phyloP scores from a whole-genome alignment of 1,140 invertebrate species.

The Zaprionus tsacasi region DNA sequence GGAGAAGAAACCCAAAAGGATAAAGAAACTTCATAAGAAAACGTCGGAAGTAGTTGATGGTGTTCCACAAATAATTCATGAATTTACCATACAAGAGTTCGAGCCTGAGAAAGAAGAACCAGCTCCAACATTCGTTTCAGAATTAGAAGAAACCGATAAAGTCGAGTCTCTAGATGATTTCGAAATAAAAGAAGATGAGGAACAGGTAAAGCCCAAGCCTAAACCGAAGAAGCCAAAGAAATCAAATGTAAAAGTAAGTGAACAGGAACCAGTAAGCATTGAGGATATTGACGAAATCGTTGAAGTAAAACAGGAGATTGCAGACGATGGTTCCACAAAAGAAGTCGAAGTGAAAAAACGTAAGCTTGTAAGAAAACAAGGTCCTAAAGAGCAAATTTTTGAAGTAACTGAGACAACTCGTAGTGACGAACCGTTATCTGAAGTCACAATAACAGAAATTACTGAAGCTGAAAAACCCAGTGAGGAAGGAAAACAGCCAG shows the following conservation, averaged over 20 bases:
- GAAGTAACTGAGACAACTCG: slow-evolving; percentile 59
- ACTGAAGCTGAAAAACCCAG: slow-evolving; percentile 26
- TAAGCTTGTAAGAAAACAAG: slow-evolving; percentile 57
- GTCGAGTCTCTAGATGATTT: slow-evolving; percentile 37
- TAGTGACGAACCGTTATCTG: slow-evolving; percentile 54
- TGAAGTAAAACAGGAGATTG: slow-evolving; percentile 29
- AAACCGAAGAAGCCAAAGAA: slow-evolving; percentile 59
- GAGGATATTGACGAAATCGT: slow-evolving; percentile 55
- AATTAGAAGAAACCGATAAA: slow-evolving; percentile 43
- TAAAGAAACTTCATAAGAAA: slow-evolving; percentile 69
- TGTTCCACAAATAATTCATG: slow-evolving; percentile 59
- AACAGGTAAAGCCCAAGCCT: slow-evolving; percentile 42
- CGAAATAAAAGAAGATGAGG: slow-evolving; percentile 59
- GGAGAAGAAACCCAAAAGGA: slow-evolving; percentile 73
- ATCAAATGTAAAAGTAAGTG: slow-evolving; percentile 29
- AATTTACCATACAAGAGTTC: slow-evolving; percentile 64
- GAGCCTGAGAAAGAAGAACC: slow-evolving; percentile 41
- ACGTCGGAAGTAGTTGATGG: slow-evolving; percentile 63
- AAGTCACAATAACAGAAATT: slow-evolving; percentile 54
- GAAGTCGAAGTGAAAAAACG: slow-evolving; percentile 56
- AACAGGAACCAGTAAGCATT: slow-evolving; percentile 47
- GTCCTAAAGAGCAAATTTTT: slow-evolving; percentile 56
- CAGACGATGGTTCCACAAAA: slow-evolving; percentile 47
- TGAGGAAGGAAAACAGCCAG: slow-evolving; percentile 9
- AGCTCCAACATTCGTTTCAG: slow-evolving; percentile 12